These are phyloP conservation scores for Sinopyrophorus schimmeli DNA, from an alignment of 2,888 invertebrate species.

Conservation along the genomic window DNA sequence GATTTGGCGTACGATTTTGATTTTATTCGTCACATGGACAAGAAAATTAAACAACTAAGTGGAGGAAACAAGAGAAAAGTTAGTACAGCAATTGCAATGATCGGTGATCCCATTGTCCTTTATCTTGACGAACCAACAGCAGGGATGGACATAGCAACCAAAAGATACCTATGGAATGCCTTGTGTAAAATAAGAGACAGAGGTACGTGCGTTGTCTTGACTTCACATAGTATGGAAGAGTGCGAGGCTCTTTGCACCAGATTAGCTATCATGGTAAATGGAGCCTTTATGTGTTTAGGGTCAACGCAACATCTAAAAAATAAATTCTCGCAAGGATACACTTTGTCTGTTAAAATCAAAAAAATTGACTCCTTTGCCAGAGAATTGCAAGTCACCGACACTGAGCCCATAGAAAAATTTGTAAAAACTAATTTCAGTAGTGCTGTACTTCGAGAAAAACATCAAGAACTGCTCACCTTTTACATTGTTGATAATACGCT, in stretches of 20 bases:
- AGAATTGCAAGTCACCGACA: conserved; percentile 29
- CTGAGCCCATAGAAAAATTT: conserved; percentile 34
- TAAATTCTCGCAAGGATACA: conserved; percentile 70
- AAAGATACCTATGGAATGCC: conserved; percentile 79
- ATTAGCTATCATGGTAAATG: conserved; percentile 85
- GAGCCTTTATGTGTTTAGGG: conserved; percentile 77
- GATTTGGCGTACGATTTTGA: conserved; percentile 54
- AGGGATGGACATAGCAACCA: conserved; percentile 79
- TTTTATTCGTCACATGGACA: conserved; percentile 54
- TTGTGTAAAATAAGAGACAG: conserved; percentile 68
- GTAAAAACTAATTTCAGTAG: conserved; percentile 46
- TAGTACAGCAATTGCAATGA: conserved; percentile 60
- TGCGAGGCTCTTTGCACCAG: conserved; percentile 83
- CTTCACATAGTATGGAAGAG: conserved; percentile 88
- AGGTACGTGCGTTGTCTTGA: conserved; percentile 77
- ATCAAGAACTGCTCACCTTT: conserved; percentile 73
- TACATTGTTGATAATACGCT: conserved; percentile 64
- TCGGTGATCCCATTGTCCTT: conserved; percentile 60
- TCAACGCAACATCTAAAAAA: conserved; percentile 81
- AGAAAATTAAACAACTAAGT: conserved; percentile 54
- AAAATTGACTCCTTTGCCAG: conserved; percentile 34
- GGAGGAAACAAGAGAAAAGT: conserved; percentile 63
- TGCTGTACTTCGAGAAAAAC: conserved; percentile 63
- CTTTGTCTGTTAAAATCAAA: conserved; percentile 53
- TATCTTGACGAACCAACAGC: conserved; percentile 61